Conservation (phyloP, 2,113 vertebrate species). For the Penelope pileata region DNA sequence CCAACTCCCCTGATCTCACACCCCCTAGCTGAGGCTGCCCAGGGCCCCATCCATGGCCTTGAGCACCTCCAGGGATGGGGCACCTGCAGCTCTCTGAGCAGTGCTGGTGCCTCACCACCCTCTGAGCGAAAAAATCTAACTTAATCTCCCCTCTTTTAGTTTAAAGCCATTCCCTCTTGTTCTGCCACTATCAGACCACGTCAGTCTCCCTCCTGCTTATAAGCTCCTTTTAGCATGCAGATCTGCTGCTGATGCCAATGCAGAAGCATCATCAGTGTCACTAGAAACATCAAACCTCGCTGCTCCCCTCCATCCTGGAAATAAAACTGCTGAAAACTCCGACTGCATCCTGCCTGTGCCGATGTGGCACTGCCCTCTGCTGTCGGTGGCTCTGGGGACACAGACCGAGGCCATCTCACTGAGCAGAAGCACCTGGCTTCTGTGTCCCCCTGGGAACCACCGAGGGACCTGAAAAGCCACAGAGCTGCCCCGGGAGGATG, state of each 20-base stretch:
- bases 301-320: background rate
- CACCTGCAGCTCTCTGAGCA: background rate
- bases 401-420: accelerated
- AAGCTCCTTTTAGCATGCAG: background rate
- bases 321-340: accelerated
- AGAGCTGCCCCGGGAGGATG: background rate
- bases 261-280: background rate
- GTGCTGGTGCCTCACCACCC: no score
- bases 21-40: background rate
- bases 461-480: background rate
- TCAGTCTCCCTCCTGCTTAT: no score
- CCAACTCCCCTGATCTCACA: background rate
- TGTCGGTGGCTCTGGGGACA: background rate
- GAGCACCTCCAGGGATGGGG: background rate
- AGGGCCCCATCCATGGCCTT: background rate
- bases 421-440: background rate
- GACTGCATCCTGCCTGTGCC: background rate
- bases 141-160: background rate
- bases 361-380: conserved; percentile 64
- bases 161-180: background rate
- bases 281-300: accelerated
- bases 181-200: no score
- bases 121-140: background rate
- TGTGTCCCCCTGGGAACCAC: background rate
- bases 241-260: background rate